Evolutionary conservation across 2,888 invertebrate species (phyloP).

Genomic region (Eupithecia subumbrata): DNA sequence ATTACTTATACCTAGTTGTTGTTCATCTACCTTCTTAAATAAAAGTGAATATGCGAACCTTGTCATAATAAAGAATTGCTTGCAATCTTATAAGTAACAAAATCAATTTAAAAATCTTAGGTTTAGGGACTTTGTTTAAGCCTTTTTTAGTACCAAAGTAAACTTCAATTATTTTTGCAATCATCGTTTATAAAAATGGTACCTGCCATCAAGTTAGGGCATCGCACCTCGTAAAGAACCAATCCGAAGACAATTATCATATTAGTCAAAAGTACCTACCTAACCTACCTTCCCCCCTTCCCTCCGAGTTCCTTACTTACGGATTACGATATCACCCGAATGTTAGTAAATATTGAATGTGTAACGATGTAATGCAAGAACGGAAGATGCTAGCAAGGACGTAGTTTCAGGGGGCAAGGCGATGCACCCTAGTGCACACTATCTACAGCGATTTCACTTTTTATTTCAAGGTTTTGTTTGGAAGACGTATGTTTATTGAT

Average conservation of each 20-base stretch:
- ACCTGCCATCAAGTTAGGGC: not conserved
- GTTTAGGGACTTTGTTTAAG: too few species aligned
- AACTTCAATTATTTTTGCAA: not conserved
- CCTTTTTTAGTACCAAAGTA: not conserved
- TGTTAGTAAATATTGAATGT: slow-evolving; percentile 24
- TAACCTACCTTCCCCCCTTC: not conserved
- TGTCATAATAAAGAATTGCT: too few species aligned
- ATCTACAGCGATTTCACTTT: slow-evolving; percentile 19
- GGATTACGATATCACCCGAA: slow-evolving; percentile 11
- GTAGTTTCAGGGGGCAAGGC: slow-evolving; percentile 13
- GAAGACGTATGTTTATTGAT: not conserved
- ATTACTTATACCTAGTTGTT: not conserved
- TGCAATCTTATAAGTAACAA: too few species aligned
- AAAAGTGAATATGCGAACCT: not conserved
- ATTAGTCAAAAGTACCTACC: not conserved
- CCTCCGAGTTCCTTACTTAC: not conserved
- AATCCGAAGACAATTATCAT: not conserved
- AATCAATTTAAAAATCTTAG: too few species aligned
- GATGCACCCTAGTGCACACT: slow-evolving; percentile 6
- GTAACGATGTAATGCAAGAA: slow-evolving; percentile 25
- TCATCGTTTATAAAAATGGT: not conserved
- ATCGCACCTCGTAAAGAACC: not conserved
- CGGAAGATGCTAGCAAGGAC: slow-evolving; percentile 23
- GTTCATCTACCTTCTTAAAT: not conserved
- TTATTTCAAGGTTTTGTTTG: not conserved